Conservation (phyloP, 2,113 vertebrate genomes). For the Anhinga anhinga region DNA sequence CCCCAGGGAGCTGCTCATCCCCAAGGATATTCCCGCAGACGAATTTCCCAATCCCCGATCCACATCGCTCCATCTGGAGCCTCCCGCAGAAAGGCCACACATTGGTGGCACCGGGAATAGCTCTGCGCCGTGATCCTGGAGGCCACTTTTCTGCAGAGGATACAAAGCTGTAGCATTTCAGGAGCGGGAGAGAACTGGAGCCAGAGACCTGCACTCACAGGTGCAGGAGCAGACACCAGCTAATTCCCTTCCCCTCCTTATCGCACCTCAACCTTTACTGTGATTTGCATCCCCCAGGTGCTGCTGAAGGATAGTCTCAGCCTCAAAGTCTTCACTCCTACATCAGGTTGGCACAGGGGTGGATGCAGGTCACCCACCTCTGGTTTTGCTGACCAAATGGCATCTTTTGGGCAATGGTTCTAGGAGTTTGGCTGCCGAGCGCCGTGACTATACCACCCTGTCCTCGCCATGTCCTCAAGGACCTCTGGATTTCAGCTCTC, state of each 20-base stretch:
- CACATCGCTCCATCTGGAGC: not conserved
- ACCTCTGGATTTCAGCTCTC: not conserved
- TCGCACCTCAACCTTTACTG: not conserved
- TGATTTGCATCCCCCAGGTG: not conserved
- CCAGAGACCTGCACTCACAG: not conserved
- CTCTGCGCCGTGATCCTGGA: not conserved
- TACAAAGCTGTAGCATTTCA: not conserved
- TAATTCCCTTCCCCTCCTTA: not conserved
- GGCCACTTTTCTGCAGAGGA: not conserved
- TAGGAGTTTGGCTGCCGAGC: not conserved
- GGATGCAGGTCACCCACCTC: not conserved
- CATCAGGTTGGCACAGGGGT: not conserved
- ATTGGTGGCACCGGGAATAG: fast-evolving
- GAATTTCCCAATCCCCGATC: not conserved
- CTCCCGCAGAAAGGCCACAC: not conserved
- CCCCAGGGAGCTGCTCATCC: not conserved
- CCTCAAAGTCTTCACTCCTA: not conserved
- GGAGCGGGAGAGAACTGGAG: not conserved
- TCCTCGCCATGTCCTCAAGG: not conserved
- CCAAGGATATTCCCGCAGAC: not conserved
- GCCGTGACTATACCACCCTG: not conserved
- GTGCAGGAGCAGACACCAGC: not conserved
- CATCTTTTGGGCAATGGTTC: not conserved
- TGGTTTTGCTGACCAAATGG: not conserved
- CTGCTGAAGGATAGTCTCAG: not conserved